These are phyloP conservation scores for Strix occidentalis DNA, from an alignment of 2,797 vertebrate species.

Conservation along the genomic window DNA sequence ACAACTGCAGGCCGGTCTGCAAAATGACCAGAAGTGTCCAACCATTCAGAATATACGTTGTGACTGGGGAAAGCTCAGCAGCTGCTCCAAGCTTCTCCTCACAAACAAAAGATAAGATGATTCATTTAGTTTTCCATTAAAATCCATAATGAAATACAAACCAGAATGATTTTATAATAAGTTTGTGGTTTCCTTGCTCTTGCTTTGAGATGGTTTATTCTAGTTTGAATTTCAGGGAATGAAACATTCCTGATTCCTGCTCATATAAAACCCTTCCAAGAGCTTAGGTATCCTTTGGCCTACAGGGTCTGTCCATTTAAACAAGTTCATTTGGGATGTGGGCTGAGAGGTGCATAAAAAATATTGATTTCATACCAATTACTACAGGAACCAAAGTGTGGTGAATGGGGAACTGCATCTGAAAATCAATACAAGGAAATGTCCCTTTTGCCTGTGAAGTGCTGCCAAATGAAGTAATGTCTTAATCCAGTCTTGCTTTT, in stretches of 20 bases:
- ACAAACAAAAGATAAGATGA: conserved; percentile 11
- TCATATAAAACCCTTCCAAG: neutral
- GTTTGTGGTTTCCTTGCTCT: neutral
- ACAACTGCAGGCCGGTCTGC: conserved; percentile 35
- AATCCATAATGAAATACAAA: neutral
- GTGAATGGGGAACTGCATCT: conserved; percentile 20
- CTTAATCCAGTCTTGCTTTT: conserved; percentile 43
- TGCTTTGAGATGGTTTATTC: neutral
- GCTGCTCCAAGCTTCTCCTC: neutral
- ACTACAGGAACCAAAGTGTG: conserved; percentile 5
- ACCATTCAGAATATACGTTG: neutral
- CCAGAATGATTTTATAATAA: neutral
- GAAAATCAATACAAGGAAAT: conserved; percentile 67
- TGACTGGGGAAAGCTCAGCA: neutral
- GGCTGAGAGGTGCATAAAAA: conserved; percentile 45
- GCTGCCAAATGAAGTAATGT: conserved; percentile 46
- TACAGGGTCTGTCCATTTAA: neutral
- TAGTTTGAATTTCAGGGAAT: neutral
- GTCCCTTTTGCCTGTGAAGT: conserved; percentile 33
- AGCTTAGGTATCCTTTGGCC: neutral
- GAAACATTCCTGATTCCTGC: neutral
- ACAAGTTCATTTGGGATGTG: conserved; percentile 33
- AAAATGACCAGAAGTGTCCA: conserved; percentile 31
- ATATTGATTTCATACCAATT: conserved; percentile 50
- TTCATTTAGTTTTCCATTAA: neutral